Evolutionary conservation across 2,113 vertebrate species (phyloP), one percentile per base, ranked within the genome.

Genomic region (Colistium nudipinnis): DNA sequence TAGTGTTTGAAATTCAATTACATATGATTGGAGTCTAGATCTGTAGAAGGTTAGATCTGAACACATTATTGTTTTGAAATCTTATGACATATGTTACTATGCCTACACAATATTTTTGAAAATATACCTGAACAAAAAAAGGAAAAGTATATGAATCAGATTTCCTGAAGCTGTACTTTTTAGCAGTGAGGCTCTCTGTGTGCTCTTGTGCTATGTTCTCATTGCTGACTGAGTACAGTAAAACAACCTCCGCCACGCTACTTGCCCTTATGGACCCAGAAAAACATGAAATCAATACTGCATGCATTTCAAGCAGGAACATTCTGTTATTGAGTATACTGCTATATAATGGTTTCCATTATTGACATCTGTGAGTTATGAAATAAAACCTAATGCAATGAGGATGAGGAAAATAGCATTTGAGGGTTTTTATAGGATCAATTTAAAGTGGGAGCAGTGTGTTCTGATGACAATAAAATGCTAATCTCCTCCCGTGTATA

Each of bases 331-430:
- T 90, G 89, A 91, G 88, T 81, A 90, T 87, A 89, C 82, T 83
- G 84, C 90, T 80, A 77, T 88, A 86, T 92, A 90, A 92, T 90
- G 87, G 84, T 86, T 90, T 89, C 88, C 86, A 88, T 91, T 92
- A 92, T 91, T 89, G 91, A 89, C 88, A 88, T 88, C 79, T 79
- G 78, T 91, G 88, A 92, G 86, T 91, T 91, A 90, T 92, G 91
- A 91, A 92, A 91, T 91, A 86, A 90, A 90, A 87, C 77, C 86
- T 90, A 91, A 92, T 87, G 86, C 87, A 91, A 89, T 87, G 88
- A 89, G 76, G 83, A 92, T 84, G 83, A 92, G 87, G 84, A 86
- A 91, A 92, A 90, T 88, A 68, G 80, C 76, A 86, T 91, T 90
- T 89, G 87, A 89, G 85, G 80, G 59, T 68, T 89, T 90, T 90